Evolutionary conservation across 1,140 invertebrate species (phyloP), one percentile per base, ranked within the genome.

Genomic region (Metopolophium dirhodum): DNA sequence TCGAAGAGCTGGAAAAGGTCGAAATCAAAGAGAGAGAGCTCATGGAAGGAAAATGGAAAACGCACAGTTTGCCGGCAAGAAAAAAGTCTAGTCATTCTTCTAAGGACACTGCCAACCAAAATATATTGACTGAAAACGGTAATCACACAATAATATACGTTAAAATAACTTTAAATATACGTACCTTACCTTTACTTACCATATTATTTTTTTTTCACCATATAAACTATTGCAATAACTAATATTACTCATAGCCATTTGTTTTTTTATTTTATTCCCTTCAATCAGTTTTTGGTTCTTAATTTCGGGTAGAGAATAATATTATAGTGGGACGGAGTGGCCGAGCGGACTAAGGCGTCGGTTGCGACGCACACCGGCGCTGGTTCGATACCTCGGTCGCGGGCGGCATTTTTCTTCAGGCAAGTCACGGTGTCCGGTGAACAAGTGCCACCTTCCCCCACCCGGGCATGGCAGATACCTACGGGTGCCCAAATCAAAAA

Each of bases 1-100:
- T 98, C 95, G 96, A 96, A 87, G 98, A 99, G 95, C 95, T 99
- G 57, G 98, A 98, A 94, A 96, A 97, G 91, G 95, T 99, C 7
- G 98, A 97, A 94, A 96, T 98, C 49, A 96, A 97, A 77, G 98
- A 99, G 95, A 96, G 97, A 93, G 97, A 98, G 94, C 96, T 99
- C 45, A 95, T 98, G 14, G 97, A 98, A 96, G 96, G 97, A 49
- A 97, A 98, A 95, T 98, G 97, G 97, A 98, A 98, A 95, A 98
- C 97, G 4, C 97, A 98, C 95, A 98, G 97, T 95, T 95, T 98
- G 94, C 97, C 97, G 91, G 97, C 97, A 2, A 96, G 97, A 88
- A 98, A 98, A 95, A 97, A 98, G 95, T 95, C 95, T 8, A 94
- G 77, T 57, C 82, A 90, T n/a, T 92, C 93, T 68, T 87, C 94